Evolutionary conservation across 2,888 invertebrate species (phyloP), one percentile per base, ranked within the genome.

Genomic region (Mesodorylaimus sp.): DNA sequence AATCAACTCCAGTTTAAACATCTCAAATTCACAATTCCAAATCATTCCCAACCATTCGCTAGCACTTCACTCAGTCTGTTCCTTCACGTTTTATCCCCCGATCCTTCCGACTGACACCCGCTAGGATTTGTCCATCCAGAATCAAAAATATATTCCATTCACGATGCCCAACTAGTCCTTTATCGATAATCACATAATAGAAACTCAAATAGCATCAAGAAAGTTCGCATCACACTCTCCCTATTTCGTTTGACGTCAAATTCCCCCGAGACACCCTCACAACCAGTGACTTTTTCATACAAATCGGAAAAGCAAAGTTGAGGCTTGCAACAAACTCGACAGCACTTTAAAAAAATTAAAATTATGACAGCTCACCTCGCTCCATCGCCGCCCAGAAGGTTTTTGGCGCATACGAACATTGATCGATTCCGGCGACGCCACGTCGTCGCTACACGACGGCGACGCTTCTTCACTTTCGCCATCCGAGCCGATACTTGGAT

Each of bases 401-500:
- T 64, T 64, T 38, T 60, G 59, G 3, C 64, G 51, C 60, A 64
- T 59, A 48, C 62, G 62, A 16, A 64, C 65, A 45, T 51, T 43
- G 53, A 50, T 48, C 25, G 27, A 45, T 38, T 10, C 50, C 23
- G 39, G 39, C 19, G 27, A 27, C 3, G 42, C 24, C n/a, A 47
- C 47, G 21, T 57, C 59, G 49, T 53, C 57, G 26, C 55, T 49
- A 3, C 55, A 58, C 42, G 59, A 59, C 27, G 60, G 60, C 37
- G 61, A 61, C 27, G 56, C 61, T 52, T 66, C 65, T 29, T 63
- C 55, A 39, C 59, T 59, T 52, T 65, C 65, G 37, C 63, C 64
- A 54, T 64, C 64, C 3, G 60, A 60, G n/a, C 64, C 65, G 38
- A 64, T 55, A 58, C 59, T 42, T 46, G 57, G 54, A 25, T 59